A percentile compares a stretch with the other conserved stretches of the same genome.
phyloP scores from a whole-genome alignment of 2,797 vertebrate species.

The Dipus sagitta region DNA sequence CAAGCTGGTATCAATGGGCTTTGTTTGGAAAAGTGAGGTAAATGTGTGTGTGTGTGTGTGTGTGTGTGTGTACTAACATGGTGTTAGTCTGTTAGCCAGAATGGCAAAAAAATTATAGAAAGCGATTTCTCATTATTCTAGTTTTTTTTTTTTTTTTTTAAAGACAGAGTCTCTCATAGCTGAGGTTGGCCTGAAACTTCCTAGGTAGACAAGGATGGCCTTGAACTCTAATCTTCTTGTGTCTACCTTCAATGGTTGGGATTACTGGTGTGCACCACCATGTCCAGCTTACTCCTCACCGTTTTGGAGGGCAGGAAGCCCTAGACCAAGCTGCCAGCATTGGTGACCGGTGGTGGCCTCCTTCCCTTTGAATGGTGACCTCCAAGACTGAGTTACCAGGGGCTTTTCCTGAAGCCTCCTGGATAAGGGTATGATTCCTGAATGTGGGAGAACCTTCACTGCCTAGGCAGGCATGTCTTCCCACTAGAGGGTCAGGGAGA shows the following conservation, averaged over 20 bases:
- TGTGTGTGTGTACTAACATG: not conserved
- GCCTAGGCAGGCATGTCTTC: not conserved
- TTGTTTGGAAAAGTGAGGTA: not conserved
- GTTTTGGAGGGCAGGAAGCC: not conserved
- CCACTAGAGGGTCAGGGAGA: not conserved
- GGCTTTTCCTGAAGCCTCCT: not conserved
- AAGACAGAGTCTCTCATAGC: not conserved
- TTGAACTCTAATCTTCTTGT: not conserved
- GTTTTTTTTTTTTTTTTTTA: not conserved
- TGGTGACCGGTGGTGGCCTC: too few species aligned
- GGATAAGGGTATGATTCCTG: not conserved
- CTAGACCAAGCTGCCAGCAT: not conserved
- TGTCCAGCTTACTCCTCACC: not conserved
- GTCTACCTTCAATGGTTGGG: not conserved
- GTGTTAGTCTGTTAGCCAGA: not conserved
- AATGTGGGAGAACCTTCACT: not conserved
- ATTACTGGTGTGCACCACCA: not conserved
- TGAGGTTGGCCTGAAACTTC: not conserved
- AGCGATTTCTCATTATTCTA: not conserved
- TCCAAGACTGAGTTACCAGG: not conserved
- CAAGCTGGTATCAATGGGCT: not conserved
- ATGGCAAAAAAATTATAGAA: not conserved
- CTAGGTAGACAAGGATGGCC: not conserved
- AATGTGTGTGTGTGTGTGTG: not conserved
- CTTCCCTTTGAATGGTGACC: too few species aligned